Evolutionary conservation across 2,797 vertebrate species (phyloP), one percentile per base, ranked within the genome.

Genomic region (Rhyacichthys aspro): DNA sequence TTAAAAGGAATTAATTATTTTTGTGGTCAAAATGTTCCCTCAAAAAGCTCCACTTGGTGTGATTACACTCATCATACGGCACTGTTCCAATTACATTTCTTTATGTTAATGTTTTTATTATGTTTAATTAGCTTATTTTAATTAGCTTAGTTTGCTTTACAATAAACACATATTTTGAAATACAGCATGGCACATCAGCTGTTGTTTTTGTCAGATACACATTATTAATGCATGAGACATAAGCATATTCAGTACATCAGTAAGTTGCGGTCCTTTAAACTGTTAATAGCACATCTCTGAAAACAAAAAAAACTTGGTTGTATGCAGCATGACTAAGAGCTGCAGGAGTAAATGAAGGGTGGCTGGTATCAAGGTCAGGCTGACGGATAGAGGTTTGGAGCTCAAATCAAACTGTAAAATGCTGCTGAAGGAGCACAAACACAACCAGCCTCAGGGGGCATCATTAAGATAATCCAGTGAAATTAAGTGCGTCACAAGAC

Each of bases 391-490:
- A 60, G 43, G 11, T 15, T 63, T 81, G 4, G 62, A 23, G 19
- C 39, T 70, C 39, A 19, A 78, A 61, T 44, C 55, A 46, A 78
- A 72, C 37, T 59, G 59, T 56, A 64, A 61, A 78, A 59, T 76
- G 79, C 79, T 76, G 72, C 72, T 65, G 48, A n/a, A n/a, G n/a
- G 63, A 82, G 44, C 49, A 61, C 64, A 71, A 58, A 68, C 72
- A 82, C 60, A 78, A 48, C 50, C 49, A 55, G 10, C 67, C 85
- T 19, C 80, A 14, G 67, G 81, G 77, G 85, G 67, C 63, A 33
- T 73, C 70, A 86, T 86, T 85, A 85, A 85, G 82, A 78, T 72
- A 73, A 86, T 74, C 79, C 73, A 63, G 67, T 58, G 56, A 80
- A 84, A 84, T 74, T 32, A 78, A 70, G 46, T 67, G 65, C 55